phyloP scores from a whole-genome alignment of 35 echinoderm and acorn worm species.

The Hemicentrotus pulcherrimus region DNA sequence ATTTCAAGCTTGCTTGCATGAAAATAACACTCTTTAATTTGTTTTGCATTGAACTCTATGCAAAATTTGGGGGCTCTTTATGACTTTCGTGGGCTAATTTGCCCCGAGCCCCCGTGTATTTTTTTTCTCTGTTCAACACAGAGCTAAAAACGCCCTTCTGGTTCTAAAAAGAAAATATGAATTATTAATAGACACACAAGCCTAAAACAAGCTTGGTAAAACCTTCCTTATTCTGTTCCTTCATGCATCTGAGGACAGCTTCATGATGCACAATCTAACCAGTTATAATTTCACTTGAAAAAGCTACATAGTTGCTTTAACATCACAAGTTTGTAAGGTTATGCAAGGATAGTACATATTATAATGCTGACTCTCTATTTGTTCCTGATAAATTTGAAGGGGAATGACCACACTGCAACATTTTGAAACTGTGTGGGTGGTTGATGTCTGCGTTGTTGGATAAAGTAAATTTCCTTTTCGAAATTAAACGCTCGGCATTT shows the following conservation, averaged over 20 bases:
- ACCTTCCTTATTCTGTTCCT: neutral
- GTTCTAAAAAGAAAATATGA: too few species aligned
- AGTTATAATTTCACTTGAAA: neutral
- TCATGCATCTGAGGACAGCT: neutral
- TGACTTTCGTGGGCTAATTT: too few species aligned
- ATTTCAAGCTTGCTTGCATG: too few species aligned
- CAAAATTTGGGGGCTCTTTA: too few species aligned
- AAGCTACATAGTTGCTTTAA: neutral
- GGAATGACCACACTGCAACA: slow-evolving; percentile 1
- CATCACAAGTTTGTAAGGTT: neutral
- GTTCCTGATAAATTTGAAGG: neutral
- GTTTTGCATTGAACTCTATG: too few species aligned
- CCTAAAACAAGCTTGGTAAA: too few species aligned
- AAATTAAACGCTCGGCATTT: slow-evolving; percentile 1
- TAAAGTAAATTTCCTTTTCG: slow-evolving; percentile 5
- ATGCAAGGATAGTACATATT: neutral
- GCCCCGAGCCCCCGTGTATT: too few species aligned
- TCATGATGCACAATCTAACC: neutral
- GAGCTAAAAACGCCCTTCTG: too few species aligned
- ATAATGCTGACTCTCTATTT: neutral
- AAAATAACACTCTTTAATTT: too few species aligned
- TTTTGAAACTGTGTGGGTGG: neutral
- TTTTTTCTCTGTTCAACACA: too few species aligned
- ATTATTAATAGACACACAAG: too few species aligned
- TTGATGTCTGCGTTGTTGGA: slow-evolving; percentile 32